phyloP scores from a whole-genome alignment of 2,888 invertebrate species.

The Agrochola lota region DNA sequence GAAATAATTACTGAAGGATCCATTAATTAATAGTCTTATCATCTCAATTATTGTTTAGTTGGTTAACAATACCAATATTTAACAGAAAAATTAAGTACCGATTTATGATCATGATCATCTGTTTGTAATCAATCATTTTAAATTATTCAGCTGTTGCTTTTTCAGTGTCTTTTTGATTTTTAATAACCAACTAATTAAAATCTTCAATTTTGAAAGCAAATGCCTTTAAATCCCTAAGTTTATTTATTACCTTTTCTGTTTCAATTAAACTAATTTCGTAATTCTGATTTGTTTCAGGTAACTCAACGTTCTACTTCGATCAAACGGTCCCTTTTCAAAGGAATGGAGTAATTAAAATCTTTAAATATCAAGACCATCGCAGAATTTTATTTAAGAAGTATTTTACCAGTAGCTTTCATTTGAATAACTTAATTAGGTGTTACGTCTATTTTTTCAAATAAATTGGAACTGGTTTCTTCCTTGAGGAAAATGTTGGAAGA shows the following conservation, averaged over 20 bases:
- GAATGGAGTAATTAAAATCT: constrained; percentile 50
- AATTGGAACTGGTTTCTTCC: neutral
- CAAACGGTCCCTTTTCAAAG: constrained; percentile 45
- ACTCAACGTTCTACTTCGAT: constrained; percentile 50
- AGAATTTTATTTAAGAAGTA: constrained; percentile 35
- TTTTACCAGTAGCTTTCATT: constrained; percentile 27
- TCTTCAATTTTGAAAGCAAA: constrained; percentile 8
- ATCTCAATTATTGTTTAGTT: neutral
- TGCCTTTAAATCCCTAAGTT: constrained; percentile 28
- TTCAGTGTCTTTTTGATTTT: neutral
- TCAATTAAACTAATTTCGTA: constrained; percentile 59
- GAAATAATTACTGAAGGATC: neutral
- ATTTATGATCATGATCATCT: neutral
- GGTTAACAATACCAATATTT: neutral
- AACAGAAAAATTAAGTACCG: neutral
- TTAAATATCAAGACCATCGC: constrained; percentile 35
- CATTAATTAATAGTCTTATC: neutral
- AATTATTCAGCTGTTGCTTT: neutral
- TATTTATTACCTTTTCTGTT: constrained; percentile 50
- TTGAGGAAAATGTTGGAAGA: constrained; percentile 15
- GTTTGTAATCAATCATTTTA: neutral
- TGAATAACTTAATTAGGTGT: constrained; percentile 35
- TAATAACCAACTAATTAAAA: constrained; percentile 7
- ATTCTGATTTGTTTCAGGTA: constrained; percentile 69
- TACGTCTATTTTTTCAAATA: constrained; percentile 21